Evolutionary conservation across 2,113 vertebrate genomes (phyloP).

Genomic region (Epinephelus fuscoguttatus): DNA sequence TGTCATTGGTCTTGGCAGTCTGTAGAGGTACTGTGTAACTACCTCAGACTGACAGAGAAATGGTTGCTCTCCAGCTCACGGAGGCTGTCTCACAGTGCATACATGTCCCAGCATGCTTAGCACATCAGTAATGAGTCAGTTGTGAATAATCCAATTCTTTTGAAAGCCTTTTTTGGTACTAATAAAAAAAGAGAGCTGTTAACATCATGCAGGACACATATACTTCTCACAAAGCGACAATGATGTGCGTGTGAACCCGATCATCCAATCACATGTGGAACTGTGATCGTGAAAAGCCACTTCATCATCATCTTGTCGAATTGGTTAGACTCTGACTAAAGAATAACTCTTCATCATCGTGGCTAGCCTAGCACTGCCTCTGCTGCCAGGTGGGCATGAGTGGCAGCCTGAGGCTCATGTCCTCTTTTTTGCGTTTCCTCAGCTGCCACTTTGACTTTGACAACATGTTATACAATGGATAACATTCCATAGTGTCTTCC

Average conservation of each 20-base stretch:
- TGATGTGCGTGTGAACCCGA: not conserved
- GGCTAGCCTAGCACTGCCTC: not conserved
- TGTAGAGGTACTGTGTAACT: constrained; percentile 1
- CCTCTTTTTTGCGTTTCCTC: constrained; percentile 29
- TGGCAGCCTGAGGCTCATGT: constrained; percentile 11
- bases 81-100: constrained; percentile 29
- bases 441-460: constrained; percentile 18
- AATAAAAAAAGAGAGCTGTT: not conserved
- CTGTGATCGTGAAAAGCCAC: constrained; percentile 22
- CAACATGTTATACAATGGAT: constrained; percentile 17
- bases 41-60: constrained; percentile 6
- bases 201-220: not conserved
- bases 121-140: constrained; percentile 46
- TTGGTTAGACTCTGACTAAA: constrained; percentile 6
- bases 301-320: constrained; percentile 7
- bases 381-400: constrained; percentile 14
- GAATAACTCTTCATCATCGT: not conserved
- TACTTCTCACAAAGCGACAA: not conserved
- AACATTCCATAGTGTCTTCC: constrained; percentile 15
- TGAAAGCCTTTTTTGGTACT: not conserved
- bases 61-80: constrained; percentile 12
- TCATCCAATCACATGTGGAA: not conserved
- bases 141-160: constrained; percentile 23
- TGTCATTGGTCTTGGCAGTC: constrained; percentile 3
- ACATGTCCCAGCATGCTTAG: constrained; percentile 56